A percentile compares a stretch with the other conserved stretches of the same genome.
Evolutionary conservation across 2,888 invertebrate species (phyloP).

Genomic region (Trachelus stipa): DNA sequence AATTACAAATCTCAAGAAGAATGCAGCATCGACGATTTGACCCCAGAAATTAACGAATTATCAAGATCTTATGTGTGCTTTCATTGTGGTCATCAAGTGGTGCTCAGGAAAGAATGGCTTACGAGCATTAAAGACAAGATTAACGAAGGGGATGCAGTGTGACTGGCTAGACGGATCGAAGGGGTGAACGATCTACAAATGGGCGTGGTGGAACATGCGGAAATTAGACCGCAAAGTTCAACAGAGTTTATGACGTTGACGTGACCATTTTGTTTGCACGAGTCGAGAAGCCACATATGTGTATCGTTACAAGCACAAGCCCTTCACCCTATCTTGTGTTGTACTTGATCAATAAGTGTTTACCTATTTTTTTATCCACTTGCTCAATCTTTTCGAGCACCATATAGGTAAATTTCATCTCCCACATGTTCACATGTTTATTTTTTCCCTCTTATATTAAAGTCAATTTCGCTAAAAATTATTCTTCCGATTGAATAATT

Average conservation of each 20-base stretch:
- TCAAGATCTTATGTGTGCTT: background rate
- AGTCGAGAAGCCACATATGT: conserved; percentile 9
- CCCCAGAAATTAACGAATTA: background rate
- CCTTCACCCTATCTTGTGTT: background rate
- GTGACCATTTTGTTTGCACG: conserved; percentile 53
- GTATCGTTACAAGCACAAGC: background rate
- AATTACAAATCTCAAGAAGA: background rate
- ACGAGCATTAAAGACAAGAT: background rate
- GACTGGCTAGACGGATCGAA: background rate
- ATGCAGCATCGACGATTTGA: background rate
- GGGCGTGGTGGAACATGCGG: conserved; percentile 36
- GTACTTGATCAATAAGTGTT: conserved; percentile 11
- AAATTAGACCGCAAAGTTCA: conserved; percentile 54
- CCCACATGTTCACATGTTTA: too few species aligned
- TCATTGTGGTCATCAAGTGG: background rate
- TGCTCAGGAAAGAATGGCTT: background rate
- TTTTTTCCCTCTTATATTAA: too few species aligned
- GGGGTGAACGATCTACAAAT: conserved; percentile 9
- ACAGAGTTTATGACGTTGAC: conserved; percentile 49
- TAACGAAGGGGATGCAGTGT: background rate
- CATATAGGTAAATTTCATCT: background rate
- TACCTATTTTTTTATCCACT: background rate
- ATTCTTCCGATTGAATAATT: too few species aligned
- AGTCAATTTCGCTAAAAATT: too few species aligned
- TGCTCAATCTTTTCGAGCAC: background rate